A percentile compares a stretch with the other conserved stretches of the same genome.
Conservation (phyloP, 2,113 vertebrate species). For the Lophius piscatorius region DNA sequence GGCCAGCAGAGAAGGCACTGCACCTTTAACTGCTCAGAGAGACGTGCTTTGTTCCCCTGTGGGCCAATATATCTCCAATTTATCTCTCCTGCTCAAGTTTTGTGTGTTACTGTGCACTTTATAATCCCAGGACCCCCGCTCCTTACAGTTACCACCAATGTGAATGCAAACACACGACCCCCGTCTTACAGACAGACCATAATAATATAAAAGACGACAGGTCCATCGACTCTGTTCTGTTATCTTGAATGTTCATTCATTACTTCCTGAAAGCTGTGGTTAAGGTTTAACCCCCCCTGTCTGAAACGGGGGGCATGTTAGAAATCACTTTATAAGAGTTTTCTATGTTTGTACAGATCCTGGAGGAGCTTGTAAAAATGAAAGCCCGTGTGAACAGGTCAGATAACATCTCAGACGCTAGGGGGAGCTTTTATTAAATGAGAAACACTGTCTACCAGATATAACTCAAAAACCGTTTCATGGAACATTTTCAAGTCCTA, state of each 20-base stretch:
- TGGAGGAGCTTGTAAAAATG: too few species aligned
- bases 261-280: not conserved
- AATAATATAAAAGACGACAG: constrained; percentile 3
- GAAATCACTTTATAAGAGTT: too few species aligned
- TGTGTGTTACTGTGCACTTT: not conserved
- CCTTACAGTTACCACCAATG: not conserved
- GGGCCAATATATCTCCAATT: not conserved
- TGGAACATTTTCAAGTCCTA: too few species aligned
- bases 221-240: not conserved
- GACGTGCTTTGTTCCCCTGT: not conserved
- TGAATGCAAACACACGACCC: not conserved
- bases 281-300: not conserved
- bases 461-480: too few species aligned
- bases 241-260: not conserved
- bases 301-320: too few species aligned
- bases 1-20: too few species aligned
- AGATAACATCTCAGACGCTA: too few species aligned
- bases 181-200: not conserved
- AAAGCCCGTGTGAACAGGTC: too few species aligned
- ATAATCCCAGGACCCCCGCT: constrained; percentile 6
- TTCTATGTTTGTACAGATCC: too few species aligned
- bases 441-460: too few species aligned
- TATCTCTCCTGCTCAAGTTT: not conserved
- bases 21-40: constrained; percentile 1
- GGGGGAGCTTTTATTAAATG: too few species aligned